Evolutionary conservation across 2,888 invertebrate genomes (phyloP), one percentile per base, ranked within the genome.

Genomic region (Hyposoter dolosus): DNA sequence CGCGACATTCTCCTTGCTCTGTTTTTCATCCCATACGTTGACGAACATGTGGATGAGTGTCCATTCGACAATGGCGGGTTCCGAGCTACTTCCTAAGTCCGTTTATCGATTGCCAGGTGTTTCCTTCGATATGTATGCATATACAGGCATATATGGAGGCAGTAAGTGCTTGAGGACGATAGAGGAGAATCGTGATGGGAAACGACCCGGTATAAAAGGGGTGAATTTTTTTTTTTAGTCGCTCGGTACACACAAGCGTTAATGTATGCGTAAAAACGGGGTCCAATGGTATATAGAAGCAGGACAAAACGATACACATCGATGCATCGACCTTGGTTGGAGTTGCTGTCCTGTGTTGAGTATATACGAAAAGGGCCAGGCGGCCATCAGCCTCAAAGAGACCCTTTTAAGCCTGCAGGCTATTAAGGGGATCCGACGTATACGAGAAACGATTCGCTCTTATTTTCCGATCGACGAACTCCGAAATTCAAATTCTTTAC

Each of bases 101-200:
- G 81, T 86, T 86, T 92, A 92, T 92, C 91, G 91, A 92, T 92
- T 91, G 92, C 93, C 93, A 93, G 93, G 93, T 93, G 93, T 91
- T 90, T 91, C 53, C 89, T 88, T 88, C 89, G 91, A 92, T 91
- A 90, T 88, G 89, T 88, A 86, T 84, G 86, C 86, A 63, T 15
- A 23, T 45, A 65, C 7, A 53, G 12, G 10, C 50, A 72, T 63
- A 76, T 69, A 71, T 60, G 50, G 47, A 43, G 47, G 66, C 60
- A 7, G 2, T 53, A 23, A 15, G 71, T 56, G 75, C 53, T 71
- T 43, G 50, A 71, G 68, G 53, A 60, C 15, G 80, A 47, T 56
- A 50, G 68, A 86, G 50, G 75, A 80, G 76, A 87, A 90, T 89
- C 90, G 90, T 91, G 90, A 90, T 91, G 90, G 43, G 50, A 90